Evolutionary conservation across 2,797 vertebrate species (phyloP), one percentile per base, ranked within the genome.

Genomic region (Chloroceryle amazona): DNA sequence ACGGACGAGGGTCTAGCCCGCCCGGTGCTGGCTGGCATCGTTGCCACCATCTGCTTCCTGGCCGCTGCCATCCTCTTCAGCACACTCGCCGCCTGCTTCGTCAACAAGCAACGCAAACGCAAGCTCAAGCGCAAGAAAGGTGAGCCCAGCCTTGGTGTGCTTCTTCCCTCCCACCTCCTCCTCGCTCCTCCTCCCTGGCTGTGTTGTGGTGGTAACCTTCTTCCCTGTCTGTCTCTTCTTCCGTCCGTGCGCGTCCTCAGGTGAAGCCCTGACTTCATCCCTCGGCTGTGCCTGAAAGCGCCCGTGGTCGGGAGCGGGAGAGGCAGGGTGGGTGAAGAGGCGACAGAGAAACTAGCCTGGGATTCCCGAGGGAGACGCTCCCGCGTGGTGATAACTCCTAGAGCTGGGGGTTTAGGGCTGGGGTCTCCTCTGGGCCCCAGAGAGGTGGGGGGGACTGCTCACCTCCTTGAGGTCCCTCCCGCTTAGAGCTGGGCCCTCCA

Each of bases 111-210:
- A 97, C 99, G 99, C 94, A 99, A 99, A 68, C 99, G 99, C 96
- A 99, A 99, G 98, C 99, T 99, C 96, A 99, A 99, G 95, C 99
- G 99, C 94, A 99, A 99, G 98, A 99, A 99, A 99, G 99, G 99
- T 99, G 94, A 96, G 99, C 17, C n/a, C 3, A 0, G 28, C 28
- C 39, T 44, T 0, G 0, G 8, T 4, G 31, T 35, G 47, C 63
- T 55, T 37, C 33, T 33, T 70, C 41, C 75, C 55, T 91, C 54
- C 54, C 33, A 18, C 78, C 31, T 93, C 81, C n/a, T 92, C 93
- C 71, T 93, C 46, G 0, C 89, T 90, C 35, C 85, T 91, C 37
- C 51, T 49, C 22, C 42, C 52, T 68, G 51, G 11, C 13, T 58
- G 90, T 89, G 86, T 93, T 76, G 96, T 96, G 93, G 92, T 97